Evolutionary conservation across 2,888 invertebrate genomes (phyloP).

Genomic region (Machimus atricapillus): DNA sequence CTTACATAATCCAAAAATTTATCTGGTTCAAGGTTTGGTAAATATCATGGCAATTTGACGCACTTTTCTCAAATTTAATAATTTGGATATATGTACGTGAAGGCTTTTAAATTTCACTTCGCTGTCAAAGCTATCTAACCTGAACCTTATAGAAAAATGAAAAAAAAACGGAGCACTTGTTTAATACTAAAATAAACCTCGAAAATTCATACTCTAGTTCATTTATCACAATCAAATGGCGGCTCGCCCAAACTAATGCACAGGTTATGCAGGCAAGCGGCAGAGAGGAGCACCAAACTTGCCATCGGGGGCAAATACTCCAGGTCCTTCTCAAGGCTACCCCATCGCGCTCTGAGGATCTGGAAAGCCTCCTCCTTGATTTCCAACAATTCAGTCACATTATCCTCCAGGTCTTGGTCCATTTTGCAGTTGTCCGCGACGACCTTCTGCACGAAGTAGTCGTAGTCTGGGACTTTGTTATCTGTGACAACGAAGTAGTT

Average conservation of each 20-base stretch:
- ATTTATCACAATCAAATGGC: neutral
- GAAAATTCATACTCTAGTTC: neutral
- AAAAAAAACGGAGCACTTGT: too few species aligned
- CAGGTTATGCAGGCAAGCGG: slow-evolving; percentile 2
- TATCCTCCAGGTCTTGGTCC: neutral
- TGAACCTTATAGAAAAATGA: too few species aligned
- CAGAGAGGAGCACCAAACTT: neutral
- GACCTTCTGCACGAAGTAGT: slow-evolving; percentile 1
- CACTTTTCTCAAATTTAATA: too few species aligned
- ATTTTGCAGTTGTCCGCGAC: neutral
- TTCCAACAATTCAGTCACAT: neutral
- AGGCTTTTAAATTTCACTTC: too few species aligned
- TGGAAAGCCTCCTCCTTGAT: neutral
- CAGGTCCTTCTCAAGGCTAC: neutral
- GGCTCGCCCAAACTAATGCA: neutral
- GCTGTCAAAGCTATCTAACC: too few species aligned
- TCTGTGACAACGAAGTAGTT: neutral
- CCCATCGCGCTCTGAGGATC: neutral
- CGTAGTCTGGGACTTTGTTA: slow-evolving; percentile 18
- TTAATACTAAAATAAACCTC: neutral
- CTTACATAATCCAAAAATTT: too few species aligned
- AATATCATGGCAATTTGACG: too few species aligned
- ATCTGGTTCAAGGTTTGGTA: too few species aligned
- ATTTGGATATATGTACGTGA: too few species aligned
- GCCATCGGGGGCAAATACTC: neutral